Percentiles rank a stretch among this genome's conserved stretches.
Conservation (phyloP, 2,888 invertebrate species). For the Venustoraphidia nigricollis region DNA sequence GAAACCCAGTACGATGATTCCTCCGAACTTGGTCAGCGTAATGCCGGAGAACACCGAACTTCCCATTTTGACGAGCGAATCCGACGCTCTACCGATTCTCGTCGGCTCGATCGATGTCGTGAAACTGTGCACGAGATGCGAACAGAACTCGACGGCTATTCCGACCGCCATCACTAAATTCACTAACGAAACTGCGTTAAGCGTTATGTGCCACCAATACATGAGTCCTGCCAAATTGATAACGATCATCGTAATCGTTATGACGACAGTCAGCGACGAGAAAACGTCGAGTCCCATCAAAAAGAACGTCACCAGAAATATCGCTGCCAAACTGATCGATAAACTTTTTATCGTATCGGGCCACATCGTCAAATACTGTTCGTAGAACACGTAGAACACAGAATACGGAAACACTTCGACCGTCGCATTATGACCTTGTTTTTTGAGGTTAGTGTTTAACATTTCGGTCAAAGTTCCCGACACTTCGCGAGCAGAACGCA, state of each 20-base stretch:
- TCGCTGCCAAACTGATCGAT: constrained; percentile 77
- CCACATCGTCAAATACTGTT: constrained; percentile 96
- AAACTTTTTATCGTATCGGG: constrained; percentile 76
- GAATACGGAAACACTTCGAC: constrained; percentile 78
- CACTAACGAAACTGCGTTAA: constrained; percentile 94
- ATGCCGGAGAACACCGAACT: constrained; percentile 94
- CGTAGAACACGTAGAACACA: constrained; percentile 97
- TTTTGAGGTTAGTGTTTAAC: constrained; percentile 42
- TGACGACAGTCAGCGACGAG: constrained; percentile 73
- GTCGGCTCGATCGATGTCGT: constrained; percentile 58
- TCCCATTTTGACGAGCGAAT: constrained; percentile 81
- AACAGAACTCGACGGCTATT: constrained; percentile 96
- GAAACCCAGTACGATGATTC: constrained; percentile 90
- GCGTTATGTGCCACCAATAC: constrained; percentile 91
- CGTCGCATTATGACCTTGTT: constrained; percentile 27
- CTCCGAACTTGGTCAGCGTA: constrained; percentile 94
- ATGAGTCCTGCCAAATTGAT: constrained; percentile 87
- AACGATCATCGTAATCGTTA: constrained; percentile 88
- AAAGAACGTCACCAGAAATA: constrained; percentile 84
- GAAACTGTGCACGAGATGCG: constrained; percentile 90
- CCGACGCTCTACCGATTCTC: constrained; percentile 61
- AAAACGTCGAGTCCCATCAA: constrained; percentile 89
- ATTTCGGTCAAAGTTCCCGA: constrained; percentile 69
- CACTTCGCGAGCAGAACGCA: constrained; percentile 68
- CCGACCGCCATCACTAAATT: constrained; percentile 97